These are phyloP conservation scores for Aythya baeri DNA, from an alignment of 2,113 vertebrate genomes.

Conservation along the genomic window DNA sequence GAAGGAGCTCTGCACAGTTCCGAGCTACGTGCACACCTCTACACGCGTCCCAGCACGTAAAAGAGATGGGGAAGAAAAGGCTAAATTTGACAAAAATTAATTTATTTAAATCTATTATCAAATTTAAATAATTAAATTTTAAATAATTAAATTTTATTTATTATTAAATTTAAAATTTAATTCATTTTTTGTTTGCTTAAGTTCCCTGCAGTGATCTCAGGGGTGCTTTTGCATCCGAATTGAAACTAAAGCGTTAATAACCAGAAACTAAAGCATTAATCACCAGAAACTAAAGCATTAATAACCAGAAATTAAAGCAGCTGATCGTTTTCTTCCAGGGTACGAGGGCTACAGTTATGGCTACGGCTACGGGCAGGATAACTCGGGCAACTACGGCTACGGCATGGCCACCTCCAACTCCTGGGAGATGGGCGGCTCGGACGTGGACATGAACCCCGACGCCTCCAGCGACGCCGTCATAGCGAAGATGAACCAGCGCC, in stretches of 20 bases:
- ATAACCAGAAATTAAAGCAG: not conserved
- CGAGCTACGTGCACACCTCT: not conserved
- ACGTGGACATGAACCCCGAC: constrained; percentile 55
- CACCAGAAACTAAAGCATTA: no score
- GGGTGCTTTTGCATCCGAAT: not conserved
- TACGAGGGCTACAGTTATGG: constrained; percentile 77
- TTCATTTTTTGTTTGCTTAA: not conserved
- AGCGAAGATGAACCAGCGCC: constrained; percentile 89
- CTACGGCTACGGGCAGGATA: constrained; percentile 78
- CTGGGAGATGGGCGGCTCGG: constrained; percentile 74
- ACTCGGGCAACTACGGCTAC: constrained; percentile 71
- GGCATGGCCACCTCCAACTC: constrained; percentile 73
- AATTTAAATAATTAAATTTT: no score
- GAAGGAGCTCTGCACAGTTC: not conserved
- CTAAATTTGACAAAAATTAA: not conserved
- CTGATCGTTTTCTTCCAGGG: constrained; percentile 43
- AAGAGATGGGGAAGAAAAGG: not conserved
- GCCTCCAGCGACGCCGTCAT: constrained; percentile 80
- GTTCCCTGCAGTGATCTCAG: not conserved
- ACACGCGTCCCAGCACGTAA: rapidly evolving
- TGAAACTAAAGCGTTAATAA: not conserved
- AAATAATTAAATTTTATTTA: no score
- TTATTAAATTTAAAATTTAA: no score
- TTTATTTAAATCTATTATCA: no score
- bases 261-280: not conserved